Conservation (phyloP, 30 jellyfish, hydroid and myxozoan genomes). For the Hydractinia echinata region DNA sequence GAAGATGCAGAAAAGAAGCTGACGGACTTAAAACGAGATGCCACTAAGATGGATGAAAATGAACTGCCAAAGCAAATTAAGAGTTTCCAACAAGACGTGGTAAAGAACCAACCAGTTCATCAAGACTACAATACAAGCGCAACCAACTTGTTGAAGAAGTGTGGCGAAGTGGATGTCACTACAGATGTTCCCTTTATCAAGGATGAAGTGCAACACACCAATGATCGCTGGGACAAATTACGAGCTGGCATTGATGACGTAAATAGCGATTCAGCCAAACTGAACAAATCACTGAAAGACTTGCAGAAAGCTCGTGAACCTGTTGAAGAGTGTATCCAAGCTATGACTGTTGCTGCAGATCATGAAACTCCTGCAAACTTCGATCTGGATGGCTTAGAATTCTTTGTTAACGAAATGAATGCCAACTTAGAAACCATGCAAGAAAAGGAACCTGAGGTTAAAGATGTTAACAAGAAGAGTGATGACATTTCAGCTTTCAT, state of each 20-base stretch:
- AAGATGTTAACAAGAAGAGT: slow-evolving; percentile 52
- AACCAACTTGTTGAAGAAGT: slow-evolving; percentile 34
- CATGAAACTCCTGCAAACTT: slow-evolving; percentile 59
- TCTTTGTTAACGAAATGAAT: slow-evolving; percentile 56
- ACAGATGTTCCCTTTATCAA: slow-evolving; percentile 59
- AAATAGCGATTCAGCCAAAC: slow-evolving; percentile 32
- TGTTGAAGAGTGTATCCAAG: slow-evolving; percentile 75
- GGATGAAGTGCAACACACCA: slow-evolving; percentile 61
- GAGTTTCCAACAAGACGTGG: slow-evolving; percentile 63
- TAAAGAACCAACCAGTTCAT: slow-evolving; percentile 49
- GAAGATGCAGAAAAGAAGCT: slow-evolving; percentile 62
- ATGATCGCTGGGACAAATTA: slow-evolving; percentile 75
- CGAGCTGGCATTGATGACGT: slow-evolving; percentile 42
- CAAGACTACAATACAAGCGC: slow-evolving; percentile 50
- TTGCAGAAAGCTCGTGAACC: slow-evolving; percentile 56
- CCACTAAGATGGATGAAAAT: slow-evolving; percentile 34
- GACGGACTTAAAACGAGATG: slow-evolving; percentile 32
- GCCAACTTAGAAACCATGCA: slow-evolving; percentile 56
- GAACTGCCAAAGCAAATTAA: slow-evolving; percentile 30
- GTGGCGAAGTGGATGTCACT: slow-evolving; percentile 50
- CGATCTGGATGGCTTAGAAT: slow-evolving; percentile 74
- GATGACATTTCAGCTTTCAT: slow-evolving; percentile 54
- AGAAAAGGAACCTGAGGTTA: slow-evolving; percentile 41
- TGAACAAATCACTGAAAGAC: slow-evolving; percentile 46
- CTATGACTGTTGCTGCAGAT: slow-evolving; percentile 44